These are phyloP conservation scores for Cotesia congregata DNA, from an alignment of 2,888 invertebrate species.

Conservation along the genomic window DNA sequence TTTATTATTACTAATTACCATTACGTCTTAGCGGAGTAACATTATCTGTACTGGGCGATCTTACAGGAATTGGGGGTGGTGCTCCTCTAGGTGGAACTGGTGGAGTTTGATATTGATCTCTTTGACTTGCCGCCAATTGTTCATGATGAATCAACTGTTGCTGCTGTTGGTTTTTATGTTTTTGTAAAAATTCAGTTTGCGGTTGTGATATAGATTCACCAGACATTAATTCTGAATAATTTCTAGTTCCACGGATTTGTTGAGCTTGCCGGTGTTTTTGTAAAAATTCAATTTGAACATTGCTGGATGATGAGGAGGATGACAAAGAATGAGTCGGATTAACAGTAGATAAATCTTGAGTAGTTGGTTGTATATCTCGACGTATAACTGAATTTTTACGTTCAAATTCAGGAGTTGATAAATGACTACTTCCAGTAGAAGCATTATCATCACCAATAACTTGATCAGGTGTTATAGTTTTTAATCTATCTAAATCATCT, in stretches of 20 bases:
- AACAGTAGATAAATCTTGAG: not conserved
- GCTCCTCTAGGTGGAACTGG: constrained; percentile 75
- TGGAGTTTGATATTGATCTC: constrained; percentile 64
- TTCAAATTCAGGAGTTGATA: constrained; percentile 70
- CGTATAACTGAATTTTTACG: constrained; percentile 69
- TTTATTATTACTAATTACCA: constrained; percentile 52
- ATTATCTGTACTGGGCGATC: constrained; percentile 69
- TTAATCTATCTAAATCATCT: constrained; percentile 55
- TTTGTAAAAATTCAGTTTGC: constrained; percentile 70
- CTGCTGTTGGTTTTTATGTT: constrained; percentile 66
- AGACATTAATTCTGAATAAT: not conserved
- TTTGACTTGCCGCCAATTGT: constrained; percentile 52
- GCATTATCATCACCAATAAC: constrained; percentile 59
- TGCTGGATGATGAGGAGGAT: constrained; percentile 51
- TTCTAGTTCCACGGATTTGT: not conserved
- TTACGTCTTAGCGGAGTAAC: constrained; percentile 61
- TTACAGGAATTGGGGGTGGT: constrained; percentile 73
- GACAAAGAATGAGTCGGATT: constrained; percentile 35
- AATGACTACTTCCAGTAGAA: constrained; percentile 70
- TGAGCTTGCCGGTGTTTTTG: constrained; percentile 65
- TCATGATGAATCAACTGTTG: constrained; percentile 63
- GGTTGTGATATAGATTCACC: constrained; percentile 60
- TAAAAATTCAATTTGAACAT: constrained; percentile 67
- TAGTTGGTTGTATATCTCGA: constrained; percentile 57
- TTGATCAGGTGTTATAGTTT: constrained; percentile 55